Evolutionary conservation across 2,888 invertebrate species (phyloP).

Genomic region (Schizotus pectinicornis): DNA sequence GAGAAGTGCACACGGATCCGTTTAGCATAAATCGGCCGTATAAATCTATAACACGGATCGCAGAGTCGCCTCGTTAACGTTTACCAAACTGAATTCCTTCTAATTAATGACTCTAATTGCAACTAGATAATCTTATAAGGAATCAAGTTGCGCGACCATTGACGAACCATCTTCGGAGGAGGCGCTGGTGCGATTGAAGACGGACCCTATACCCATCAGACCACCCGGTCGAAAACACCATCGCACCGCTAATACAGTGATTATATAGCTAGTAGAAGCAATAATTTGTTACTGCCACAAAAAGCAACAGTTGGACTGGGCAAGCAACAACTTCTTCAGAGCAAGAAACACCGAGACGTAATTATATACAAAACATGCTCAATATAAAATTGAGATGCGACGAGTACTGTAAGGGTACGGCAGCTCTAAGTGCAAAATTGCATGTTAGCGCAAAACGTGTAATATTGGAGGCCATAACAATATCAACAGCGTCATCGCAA

Average conservation of each 20-base stretch:
- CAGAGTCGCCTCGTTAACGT: conserved; percentile 21
- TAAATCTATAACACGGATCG: conserved; percentile 35
- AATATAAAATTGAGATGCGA: too few relatives aligned
- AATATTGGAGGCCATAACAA: too few relatives aligned
- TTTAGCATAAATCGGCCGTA: conserved; percentile 32
- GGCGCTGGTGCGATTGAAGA: background rate
- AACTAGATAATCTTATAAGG: conserved; percentile 20
- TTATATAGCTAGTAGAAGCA: conserved; percentile 4
- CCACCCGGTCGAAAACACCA: conserved; percentile 19
- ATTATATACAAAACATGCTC: too few relatives aligned
- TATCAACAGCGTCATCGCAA: too few relatives aligned
- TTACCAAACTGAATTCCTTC: conserved; percentile 39
- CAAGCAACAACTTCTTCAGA: too few relatives aligned
- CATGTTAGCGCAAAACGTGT: too few relatives aligned
- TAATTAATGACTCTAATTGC: conserved; percentile 43
- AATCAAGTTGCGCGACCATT: conserved; percentile 8
- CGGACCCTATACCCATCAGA: conserved; percentile 2
- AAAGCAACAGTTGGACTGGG: too few relatives aligned
- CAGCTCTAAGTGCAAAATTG: too few relatives aligned
- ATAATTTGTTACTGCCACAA: background rate
- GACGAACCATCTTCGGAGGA: conserved; percentile 17
- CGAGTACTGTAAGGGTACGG: too few relatives aligned
- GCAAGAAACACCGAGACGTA: too few relatives aligned
- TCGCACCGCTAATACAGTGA: background rate
- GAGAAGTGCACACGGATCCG: background rate